A percentile compares a stretch with the other conserved stretches of the same genome.
Conservation (phyloP, 2,888 invertebrate species). For the Apotomis betuletana region DNA sequence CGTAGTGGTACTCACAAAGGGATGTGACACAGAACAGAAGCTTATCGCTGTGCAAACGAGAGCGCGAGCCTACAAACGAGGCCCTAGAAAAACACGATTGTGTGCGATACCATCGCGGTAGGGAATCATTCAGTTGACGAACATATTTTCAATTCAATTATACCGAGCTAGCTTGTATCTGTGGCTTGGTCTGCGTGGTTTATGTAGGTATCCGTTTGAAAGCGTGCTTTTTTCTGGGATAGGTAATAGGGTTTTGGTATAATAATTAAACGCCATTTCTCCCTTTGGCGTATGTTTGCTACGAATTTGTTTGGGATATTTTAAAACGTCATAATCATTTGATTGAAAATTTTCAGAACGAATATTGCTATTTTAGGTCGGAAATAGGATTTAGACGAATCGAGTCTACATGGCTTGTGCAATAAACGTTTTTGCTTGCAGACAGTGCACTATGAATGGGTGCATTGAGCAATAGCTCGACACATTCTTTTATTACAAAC, state of each 20-base stretch:
- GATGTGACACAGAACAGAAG: constrained; percentile 5
- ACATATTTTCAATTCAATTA: too few species aligned
- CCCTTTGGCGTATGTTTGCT: too few species aligned
- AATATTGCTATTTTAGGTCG: neutral
- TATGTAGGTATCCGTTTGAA: too few species aligned
- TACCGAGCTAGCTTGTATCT: too few species aligned
- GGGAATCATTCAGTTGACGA: neutral
- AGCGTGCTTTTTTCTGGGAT: too few species aligned
- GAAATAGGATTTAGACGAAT: neutral
- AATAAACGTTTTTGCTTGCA: constrained; percentile 5
- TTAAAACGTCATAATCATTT: too few species aligned
- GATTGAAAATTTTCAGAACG: neutral
- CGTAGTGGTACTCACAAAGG: neutral
- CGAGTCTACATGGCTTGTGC: neutral
- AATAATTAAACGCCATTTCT: too few species aligned
- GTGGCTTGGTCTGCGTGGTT: too few species aligned
- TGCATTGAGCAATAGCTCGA: constrained; percentile 6
- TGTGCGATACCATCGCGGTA: neutral
- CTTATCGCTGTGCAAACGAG: constrained; percentile 9
- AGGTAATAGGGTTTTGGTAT: too few species aligned
- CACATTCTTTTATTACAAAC: neutral
- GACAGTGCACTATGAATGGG: neutral
- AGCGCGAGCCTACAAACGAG: constrained; percentile 3
- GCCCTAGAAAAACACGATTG: constrained; percentile 11
- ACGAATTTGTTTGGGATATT: too few species aligned